A percentile compares a stretch with the other conserved stretches of the same genome.
These are phyloP conservation scores for Andrena minutula DNA, from an alignment of 2,888 invertebrate species.

Conservation along the genomic window DNA sequence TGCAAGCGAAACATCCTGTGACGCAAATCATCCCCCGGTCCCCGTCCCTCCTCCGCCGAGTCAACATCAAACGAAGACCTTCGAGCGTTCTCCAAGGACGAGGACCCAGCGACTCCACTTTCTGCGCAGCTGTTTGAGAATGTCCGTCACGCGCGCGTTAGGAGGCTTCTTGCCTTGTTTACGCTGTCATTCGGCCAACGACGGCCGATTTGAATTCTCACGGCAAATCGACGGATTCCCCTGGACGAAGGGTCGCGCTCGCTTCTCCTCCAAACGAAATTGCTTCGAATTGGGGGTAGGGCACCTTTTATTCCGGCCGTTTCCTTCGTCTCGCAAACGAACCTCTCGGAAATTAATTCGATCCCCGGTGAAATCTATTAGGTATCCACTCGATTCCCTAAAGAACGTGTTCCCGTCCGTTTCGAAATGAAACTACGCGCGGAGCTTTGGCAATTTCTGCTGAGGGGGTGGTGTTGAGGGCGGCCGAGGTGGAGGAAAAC, in stretches of 20 bases:
- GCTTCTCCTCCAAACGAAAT: constrained; percentile 19
- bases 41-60: constrained; percentile 23
- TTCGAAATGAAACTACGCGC: not conserved
- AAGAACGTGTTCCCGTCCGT: not conserved
- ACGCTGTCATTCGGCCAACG: constrained; percentile 73
- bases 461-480: not conserved
- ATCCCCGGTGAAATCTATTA: constrained; percentile 32
- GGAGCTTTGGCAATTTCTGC: not conserved
- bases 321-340: constrained; percentile 41
- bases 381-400: constrained; percentile 1
- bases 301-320: constrained; percentile 32
- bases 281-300: not conserved
- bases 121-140: constrained; percentile 47
- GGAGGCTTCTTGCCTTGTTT: constrained; percentile 73
- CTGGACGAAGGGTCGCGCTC: constrained; percentile 11
- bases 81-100: constrained; percentile 31
- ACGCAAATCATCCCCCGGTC: constrained; percentile 47
- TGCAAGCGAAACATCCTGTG: constrained; percentile 28
- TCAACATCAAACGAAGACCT: constrained; percentile 59
- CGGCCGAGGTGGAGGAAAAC: not conserved
- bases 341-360: constrained; percentile 47
- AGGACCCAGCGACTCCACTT: constrained; percentile 20
- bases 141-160: constrained; percentile 71
- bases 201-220: constrained; percentile 72
- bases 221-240: constrained; percentile 57